These are phyloP conservation scores for Dendrocopos noguchii DNA, from an alignment of 2,113 vertebrate genomes.

Conservation along the genomic window DNA sequence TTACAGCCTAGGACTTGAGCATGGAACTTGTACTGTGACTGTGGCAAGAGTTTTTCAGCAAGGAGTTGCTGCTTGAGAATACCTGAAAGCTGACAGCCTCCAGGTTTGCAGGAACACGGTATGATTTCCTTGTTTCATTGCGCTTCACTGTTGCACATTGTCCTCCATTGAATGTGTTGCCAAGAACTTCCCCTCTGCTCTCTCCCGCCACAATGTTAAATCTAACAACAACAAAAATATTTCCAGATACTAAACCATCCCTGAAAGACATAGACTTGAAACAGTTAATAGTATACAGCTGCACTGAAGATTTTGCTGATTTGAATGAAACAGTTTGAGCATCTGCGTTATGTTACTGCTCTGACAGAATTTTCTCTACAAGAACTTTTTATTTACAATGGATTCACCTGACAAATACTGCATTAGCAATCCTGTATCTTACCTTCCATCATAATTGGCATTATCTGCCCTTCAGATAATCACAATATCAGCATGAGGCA, in stretches of 20 bases:
- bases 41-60: background rate
- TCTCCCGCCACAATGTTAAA: conserved; percentile 85
- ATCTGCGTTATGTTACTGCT: background rate
- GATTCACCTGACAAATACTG: background rate
- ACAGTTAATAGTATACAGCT: background rate
- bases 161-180: conserved; percentile 86
- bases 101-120: conserved; percentile 85
- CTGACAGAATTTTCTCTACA: conserved; percentile 2
- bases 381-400: background rate
- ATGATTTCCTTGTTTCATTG: conserved; percentile 70
- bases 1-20: background rate
- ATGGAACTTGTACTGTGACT: background rate
- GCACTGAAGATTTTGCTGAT: background rate
- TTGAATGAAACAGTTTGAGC: background rate
- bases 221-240: conserved; percentile 68
- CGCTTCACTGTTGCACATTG: conserved; percentile 77
- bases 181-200: conserved; percentile 83
- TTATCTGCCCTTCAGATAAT: background rate
- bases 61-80: background rate
- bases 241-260: conserved; percentile 23
- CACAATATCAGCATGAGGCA: background rate
- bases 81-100: conserved; percentile 87
- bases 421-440: background rate
- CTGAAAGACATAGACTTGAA: background rate
- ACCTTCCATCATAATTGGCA: no score